phyloP scores from a whole-genome alignment of 2,113 vertebrate species.

The Aegithalos caudatus region DNA sequence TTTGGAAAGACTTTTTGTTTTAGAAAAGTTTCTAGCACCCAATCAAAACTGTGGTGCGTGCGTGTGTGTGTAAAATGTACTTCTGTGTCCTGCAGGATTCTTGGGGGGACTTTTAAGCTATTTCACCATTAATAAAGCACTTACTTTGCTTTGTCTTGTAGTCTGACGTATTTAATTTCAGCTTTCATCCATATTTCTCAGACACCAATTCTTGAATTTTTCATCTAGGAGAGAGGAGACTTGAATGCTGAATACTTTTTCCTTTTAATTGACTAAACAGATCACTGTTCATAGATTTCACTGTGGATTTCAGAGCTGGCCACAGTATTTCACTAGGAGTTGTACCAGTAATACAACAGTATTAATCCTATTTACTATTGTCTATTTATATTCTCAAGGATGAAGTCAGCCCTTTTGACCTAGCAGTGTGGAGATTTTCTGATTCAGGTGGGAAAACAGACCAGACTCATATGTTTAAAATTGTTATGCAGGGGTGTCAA shows the following conservation, averaged over 20 bases:
- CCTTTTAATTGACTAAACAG: neutral
- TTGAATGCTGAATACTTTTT: neutral
- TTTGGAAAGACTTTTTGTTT: neutral
- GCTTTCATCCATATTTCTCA: neutral
- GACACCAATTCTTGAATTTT: neutral
- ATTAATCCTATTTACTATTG: slow-evolving; percentile 19
- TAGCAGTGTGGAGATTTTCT: neutral
- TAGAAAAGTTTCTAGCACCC: neutral
- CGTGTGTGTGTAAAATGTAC: neutral
- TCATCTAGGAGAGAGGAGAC: neutral
- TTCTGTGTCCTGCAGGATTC: neutral
- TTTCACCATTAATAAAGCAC: neutral
- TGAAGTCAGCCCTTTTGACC: neutral
- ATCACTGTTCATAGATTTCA: neutral
- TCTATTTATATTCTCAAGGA: slow-evolving; percentile 27
- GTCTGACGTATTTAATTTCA: neutral
- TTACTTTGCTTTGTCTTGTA: neutral
- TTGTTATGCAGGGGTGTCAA: neutral
- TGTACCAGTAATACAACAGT: neutral
- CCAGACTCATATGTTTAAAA: neutral
- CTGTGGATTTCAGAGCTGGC: neutral
- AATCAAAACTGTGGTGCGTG: neutral
- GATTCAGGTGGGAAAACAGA: neutral
- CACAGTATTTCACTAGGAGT: neutral
- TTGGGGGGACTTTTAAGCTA: neutral